Evolutionary conservation across 1,140 invertebrate genomes (phyloP).

Genomic region (Asobara japonica): DNA sequence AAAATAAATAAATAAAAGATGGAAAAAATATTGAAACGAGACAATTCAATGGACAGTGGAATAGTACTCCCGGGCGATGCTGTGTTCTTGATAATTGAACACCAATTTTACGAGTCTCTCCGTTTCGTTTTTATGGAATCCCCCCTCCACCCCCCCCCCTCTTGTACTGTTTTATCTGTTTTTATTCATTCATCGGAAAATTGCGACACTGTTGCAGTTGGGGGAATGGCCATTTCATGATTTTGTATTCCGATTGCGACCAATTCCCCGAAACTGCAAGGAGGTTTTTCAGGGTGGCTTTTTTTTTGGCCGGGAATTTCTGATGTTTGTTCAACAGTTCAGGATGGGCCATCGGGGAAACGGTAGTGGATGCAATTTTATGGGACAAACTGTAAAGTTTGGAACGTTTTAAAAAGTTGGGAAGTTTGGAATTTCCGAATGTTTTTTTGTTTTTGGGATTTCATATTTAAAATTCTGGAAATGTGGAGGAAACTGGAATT

Average conservation of each 20-base stretch:
- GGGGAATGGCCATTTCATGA: neutral
- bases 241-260: neutral
- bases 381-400: no score
- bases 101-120: neutral
- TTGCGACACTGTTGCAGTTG: neutral
- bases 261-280: neutral
- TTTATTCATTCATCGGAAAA: constrained; percentile 7
- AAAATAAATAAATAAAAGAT: neutral
- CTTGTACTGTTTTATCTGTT: neutral
- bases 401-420: no score
- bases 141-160: no score
- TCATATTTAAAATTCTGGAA: no score
- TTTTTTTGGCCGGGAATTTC: neutral
- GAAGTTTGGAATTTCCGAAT: no score
- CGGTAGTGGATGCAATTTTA: no score
- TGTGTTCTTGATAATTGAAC: constrained; percentile 20
- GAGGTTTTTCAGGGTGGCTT: neutral
- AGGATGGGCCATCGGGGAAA: no score
- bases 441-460: no score
- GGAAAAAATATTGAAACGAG: neutral
- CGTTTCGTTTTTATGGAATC: neutral
- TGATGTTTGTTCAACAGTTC: no score
- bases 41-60: constrained; percentile 4
- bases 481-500: no score
- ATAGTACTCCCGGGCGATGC: constrained; percentile 5